These are phyloP conservation scores for Pampus argenteus DNA, from an alignment of 2,797 vertebrate genomes.

Conservation along the genomic window DNA sequence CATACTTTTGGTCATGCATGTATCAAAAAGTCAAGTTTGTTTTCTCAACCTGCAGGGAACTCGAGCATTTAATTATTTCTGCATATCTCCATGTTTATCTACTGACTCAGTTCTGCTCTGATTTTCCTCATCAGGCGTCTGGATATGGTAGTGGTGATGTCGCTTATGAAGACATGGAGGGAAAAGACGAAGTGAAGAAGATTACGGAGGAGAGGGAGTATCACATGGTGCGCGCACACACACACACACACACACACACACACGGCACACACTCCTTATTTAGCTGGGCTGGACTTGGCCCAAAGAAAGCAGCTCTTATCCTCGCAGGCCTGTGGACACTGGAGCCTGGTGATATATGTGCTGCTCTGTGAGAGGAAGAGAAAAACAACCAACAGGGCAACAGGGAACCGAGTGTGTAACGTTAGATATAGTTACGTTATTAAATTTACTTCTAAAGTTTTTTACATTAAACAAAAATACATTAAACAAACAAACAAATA, in stretches of 20 bases:
- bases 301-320: conserved; percentile 52
- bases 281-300: conserved; percentile 20
- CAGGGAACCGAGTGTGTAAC: too few relatives aligned
- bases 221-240: conserved; percentile 65
- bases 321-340: conserved; percentile 30
- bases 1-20: too few relatives aligned
- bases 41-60: conserved; percentile 5
- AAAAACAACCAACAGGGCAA: not conserved
- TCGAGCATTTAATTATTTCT: conserved; percentile 24
- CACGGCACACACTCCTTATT: conserved; percentile 23
- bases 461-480: too few relatives aligned
- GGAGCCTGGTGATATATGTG: conserved; percentile 30
- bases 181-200: conserved; percentile 82
- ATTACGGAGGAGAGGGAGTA: conserved; percentile 80
- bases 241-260: conserved; percentile 19
- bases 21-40: too few relatives aligned
- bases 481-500: not conserved
- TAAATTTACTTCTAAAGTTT: too few relatives aligned
- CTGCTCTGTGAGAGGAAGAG: not conserved
- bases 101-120: not conserved
- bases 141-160: conserved; percentile 90
- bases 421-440: too few relatives aligned
- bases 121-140: conserved; percentile 84
- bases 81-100: conserved; percentile 14
- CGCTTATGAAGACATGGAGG: conserved; percentile 81